Evolutionary conservation across 2,113 vertebrate genomes (phyloP), one percentile per base, ranked within the genome.

Genomic region (Macrotus californicus): DNA sequence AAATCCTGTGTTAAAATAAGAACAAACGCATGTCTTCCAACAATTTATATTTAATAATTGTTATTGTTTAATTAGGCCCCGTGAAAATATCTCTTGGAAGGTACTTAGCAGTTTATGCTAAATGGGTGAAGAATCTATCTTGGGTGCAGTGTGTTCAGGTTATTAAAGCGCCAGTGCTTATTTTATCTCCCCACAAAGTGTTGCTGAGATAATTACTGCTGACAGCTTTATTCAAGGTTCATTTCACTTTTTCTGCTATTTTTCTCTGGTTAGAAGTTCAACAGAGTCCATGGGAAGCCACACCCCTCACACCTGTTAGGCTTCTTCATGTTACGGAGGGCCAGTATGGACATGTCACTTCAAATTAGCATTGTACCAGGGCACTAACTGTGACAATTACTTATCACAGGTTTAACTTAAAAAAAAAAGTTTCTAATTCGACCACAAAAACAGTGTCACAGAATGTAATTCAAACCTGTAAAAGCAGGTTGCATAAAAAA

Each of bases 191-290:
- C 93, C 97, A 98, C 98, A 98, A 98, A 98, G 98, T 98, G 98
- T 98, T 98, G 98, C 97, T 99, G 99, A 99, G 99, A 99, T 99
- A 99, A 99, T 99, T 99, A 98, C 98, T 99, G 98, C 98, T 99
- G 99, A 99, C 99, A 99, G 99, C 99, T 99, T 99, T 99, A 99
- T 98, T 98, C 98, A 99, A 99, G 98, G 98, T 98, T 98, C 99
- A 98, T 98, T 99, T 98, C 98, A 99, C 99, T 99, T 98, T 99
- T 98, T 98, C 99, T 99, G 97, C 98, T 98, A 97, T 98, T 98
- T 99, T 98, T 98, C 98, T 98, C 98, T 98, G 98, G 99, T 98
- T 98, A 98, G 98, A 97, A 98, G 98, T 98, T 98, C 98, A 98
- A 97, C 95, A 98, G 98, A 98, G 97, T 98, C 98, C 98, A 98